phyloP scores from a whole-genome alignment of 2,113 vertebrate genomes.

The Hiodon alosoides region DNA sequence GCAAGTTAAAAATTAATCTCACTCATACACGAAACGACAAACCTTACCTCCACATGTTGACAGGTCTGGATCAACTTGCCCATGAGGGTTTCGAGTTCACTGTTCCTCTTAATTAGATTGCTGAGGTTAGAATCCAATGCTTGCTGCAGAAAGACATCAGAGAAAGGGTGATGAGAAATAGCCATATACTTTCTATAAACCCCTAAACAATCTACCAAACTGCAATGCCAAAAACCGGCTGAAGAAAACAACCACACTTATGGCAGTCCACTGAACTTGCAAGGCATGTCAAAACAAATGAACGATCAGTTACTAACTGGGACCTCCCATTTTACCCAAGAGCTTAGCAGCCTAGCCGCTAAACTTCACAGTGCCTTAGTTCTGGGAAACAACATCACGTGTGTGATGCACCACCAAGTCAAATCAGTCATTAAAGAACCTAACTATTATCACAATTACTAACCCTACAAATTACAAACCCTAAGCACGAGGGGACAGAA shows the following conservation, averaged over 20 bases:
- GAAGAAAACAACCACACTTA: constrained; percentile 11
- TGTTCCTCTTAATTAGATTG: constrained; percentile 96
- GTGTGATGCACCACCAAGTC: constrained; percentile 38
- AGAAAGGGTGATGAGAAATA: constrained; percentile 31
- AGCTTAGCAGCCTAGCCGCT: constrained; percentile 43
- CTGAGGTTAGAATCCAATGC: constrained; percentile 91
- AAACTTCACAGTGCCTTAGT: constrained; percentile 39
- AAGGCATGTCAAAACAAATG: constrained; percentile 34
- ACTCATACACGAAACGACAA: not conserved
- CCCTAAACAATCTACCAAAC: constrained; percentile 31
- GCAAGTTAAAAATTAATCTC: not conserved
- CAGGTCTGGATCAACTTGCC: constrained; percentile 97
- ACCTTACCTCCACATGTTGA: constrained; percentile 93
- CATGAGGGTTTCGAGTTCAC: constrained; percentile 93
- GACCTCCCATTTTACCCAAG: constrained; percentile 34
- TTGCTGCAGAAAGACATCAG: constrained; percentile 71
- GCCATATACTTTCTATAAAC: constrained; percentile 19
- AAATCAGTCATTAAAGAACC: too few species aligned
- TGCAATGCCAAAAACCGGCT: not conserved
- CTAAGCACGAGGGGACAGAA: not conserved
- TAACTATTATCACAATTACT: too few species aligned
- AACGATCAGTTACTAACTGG: constrained; percentile 31
- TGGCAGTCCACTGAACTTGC: constrained; percentile 13
- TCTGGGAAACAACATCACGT: constrained; percentile 52
- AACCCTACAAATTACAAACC: too few species aligned